Evolutionary conservation across 2,113 vertebrate species (phyloP).

Genomic region (Alethe castanea): DNA sequence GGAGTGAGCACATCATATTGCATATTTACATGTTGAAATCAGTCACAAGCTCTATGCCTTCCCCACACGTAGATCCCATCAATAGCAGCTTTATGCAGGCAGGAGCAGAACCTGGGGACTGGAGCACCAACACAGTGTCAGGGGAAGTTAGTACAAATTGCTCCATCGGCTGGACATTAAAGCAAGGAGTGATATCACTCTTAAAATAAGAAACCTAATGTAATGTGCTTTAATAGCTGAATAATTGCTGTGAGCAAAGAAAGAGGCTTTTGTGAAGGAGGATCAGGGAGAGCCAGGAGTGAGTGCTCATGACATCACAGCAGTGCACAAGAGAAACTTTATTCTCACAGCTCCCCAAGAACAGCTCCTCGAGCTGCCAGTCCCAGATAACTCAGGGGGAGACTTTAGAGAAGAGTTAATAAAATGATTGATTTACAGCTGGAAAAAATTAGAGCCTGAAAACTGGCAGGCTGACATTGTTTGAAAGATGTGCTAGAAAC

Average conservation of each 20-base stretch:
- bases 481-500: background rate
- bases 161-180: slow-evolving; percentile 73
- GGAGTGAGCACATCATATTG: background rate
- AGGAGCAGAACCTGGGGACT: slow-evolving; percentile 65
- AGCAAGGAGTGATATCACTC: slow-evolving; percentile 74
- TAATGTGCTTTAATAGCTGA: slow-evolving; percentile 78
- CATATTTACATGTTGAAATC: slow-evolving; percentile 17
- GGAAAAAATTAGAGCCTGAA: slow-evolving; percentile 76
- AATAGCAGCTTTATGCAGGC: slow-evolving; percentile 73
- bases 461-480: slow-evolving; percentile 52
- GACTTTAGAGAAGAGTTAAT: slow-evolving; percentile 73
- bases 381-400: slow-evolving; percentile 67
- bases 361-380: slow-evolving; percentile 63
- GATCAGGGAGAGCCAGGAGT: slow-evolving; percentile 69
- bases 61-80: slow-evolving; percentile 29
- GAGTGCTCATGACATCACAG: slow-evolving; percentile 83
- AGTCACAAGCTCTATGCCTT: background rate
- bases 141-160: slow-evolving; percentile 76
- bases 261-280: slow-evolving; percentile 75
- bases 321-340: slow-evolving; percentile 83
- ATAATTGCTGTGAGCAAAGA: slow-evolving; percentile 76
- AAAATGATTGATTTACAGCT: slow-evolving; percentile 78
- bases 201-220: slow-evolving; percentile 81
- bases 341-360: slow-evolving; percentile 67
- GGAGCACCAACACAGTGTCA: slow-evolving; percentile 63